Evolutionary conservation across 2,113 vertebrate species (phyloP).

Genomic region (Equus quagga): DNA sequence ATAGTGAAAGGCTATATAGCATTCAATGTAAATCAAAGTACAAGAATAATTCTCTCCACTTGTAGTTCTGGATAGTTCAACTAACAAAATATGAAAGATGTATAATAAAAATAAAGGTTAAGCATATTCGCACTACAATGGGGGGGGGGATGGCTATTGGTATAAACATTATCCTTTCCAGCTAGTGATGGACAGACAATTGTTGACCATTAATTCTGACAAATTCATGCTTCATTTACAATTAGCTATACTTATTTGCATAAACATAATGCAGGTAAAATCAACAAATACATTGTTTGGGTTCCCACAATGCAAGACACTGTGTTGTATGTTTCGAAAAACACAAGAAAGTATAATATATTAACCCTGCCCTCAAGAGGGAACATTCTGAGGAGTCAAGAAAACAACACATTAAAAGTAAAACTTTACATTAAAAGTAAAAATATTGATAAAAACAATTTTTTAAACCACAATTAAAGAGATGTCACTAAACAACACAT

Average conservation of each 20-base stretch:
- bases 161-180: constrained; percentile 22
- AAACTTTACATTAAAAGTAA: constrained; percentile 21
- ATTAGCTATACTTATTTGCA: constrained; percentile 61
- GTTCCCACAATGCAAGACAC: background rate
- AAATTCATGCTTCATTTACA: constrained; percentile 55
- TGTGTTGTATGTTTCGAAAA: background rate
- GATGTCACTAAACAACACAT: background rate
- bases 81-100: background rate
- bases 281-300: constrained; percentile 22
- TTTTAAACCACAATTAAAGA: background rate
- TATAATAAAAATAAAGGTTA: constrained; percentile 6
- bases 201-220: constrained; percentile 56
- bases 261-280: constrained; percentile 68
- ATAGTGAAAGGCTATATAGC: background rate
- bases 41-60: background rate
- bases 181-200: constrained; percentile 35
- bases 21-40: constrained; percentile 34
- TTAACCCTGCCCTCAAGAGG: background rate
- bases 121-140: background rate
- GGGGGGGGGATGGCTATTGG: background rate
- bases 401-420: background rate
- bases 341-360: background rate
- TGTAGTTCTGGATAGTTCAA: background rate
- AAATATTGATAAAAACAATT: constrained; percentile 12
- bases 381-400: background rate